A percentile compares a stretch with the other conserved stretches of the same genome.
Evolutionary conservation across 2,113 vertebrate genomes (phyloP).

Genomic region (Puffinus mauretanicus): DNA sequence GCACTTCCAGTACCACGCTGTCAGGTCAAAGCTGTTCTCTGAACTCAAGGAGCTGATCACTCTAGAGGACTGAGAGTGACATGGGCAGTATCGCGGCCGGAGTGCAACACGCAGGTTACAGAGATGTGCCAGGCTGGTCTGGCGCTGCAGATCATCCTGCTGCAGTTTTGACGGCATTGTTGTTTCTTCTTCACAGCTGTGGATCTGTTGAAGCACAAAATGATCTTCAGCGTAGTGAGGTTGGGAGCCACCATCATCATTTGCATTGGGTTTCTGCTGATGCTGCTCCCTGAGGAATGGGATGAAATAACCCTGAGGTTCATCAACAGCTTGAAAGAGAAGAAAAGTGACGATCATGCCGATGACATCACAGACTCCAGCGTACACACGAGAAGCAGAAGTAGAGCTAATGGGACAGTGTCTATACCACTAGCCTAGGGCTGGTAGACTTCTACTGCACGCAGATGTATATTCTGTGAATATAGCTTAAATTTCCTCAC

Average conservation of each 20-base stretch:
- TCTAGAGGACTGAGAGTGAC: not conserved
- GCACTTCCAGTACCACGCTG: not conserved
- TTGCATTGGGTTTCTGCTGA: slow-evolving; percentile 92
- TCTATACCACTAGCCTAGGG: slow-evolving; percentile 90
- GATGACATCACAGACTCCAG: slow-evolving; percentile 90
- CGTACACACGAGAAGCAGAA: slow-evolving; percentile 84
- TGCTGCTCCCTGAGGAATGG: slow-evolving; percentile 97
- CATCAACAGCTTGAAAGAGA: slow-evolving; percentile 91
- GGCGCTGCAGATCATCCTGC: not conserved
- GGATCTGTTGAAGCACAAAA: slow-evolving; percentile 94
- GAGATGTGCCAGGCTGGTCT: not conserved
- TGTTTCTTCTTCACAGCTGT: slow-evolving; percentile 75
- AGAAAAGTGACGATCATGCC: slow-evolving; percentile 88
- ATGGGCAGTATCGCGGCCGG: not conserved
- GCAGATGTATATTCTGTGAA: slow-evolving; percentile 84
- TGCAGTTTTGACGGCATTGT: not conserved
- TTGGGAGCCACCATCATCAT: slow-evolving; percentile 94
- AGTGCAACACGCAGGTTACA: fast-evolving
- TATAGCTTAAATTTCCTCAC: slow-evolving; percentile 76
- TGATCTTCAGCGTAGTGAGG: slow-evolving; percentile 95
- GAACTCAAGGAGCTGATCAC: not conserved
- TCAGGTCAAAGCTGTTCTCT: not conserved
- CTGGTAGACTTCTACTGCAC: slow-evolving; percentile 46
- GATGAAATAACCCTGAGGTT: slow-evolving; percentile 93
- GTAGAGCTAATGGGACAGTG: slow-evolving; percentile 89